phyloP scores from a whole-genome alignment of 2,888 invertebrate species.

The Notodonta dromedarius region DNA sequence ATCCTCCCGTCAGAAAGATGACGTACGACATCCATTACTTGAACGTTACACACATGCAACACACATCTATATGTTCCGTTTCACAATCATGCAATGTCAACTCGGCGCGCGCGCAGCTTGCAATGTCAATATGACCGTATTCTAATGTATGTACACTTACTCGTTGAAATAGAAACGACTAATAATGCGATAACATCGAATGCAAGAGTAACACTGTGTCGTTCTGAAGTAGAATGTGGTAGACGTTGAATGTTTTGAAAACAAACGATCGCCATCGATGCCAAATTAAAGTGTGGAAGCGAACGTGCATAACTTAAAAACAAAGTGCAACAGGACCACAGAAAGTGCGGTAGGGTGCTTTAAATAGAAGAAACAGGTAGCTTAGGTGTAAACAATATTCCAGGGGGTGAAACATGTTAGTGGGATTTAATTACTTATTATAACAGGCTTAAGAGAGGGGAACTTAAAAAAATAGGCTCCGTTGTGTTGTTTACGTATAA shows the following conservation, averaged over 20 bases:
- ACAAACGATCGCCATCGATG: slow-evolving; percentile 53
- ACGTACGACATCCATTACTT: slow-evolving; percentile 77
- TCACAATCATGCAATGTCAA: slow-evolving; percentile 79
- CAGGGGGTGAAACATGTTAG: slow-evolving; percentile 38
- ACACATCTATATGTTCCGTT: slow-evolving; percentile 77
- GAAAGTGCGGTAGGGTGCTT: slow-evolving; percentile 63
- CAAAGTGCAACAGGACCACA: slow-evolving; percentile 72
- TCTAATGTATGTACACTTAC: slow-evolving; percentile 67
- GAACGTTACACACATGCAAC: slow-evolving; percentile 81
- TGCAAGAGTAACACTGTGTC: slow-evolving; percentile 69
- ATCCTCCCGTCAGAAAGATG: slow-evolving; percentile 77
- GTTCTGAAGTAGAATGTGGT: slow-evolving; percentile 66
- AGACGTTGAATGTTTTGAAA: slow-evolving; percentile 59
- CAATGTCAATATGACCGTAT: slow-evolving; percentile 51
- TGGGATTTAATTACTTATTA: slow-evolving; percentile 48
- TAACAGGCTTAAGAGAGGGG: slow-evolving; percentile 61
- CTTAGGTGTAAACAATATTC: slow-evolving; percentile 44
- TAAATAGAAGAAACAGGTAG: slow-evolving; percentile 34
- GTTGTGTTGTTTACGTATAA: slow-evolving; percentile 70
- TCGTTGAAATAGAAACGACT: slow-evolving; percentile 57
- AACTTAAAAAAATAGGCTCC: slow-evolving; percentile 74
- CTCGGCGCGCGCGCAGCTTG: slow-evolving; percentile 54
- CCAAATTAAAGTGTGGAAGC: slow-evolving; percentile 66
- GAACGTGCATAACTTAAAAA: slow-evolving; percentile 66
- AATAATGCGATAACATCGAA: slow-evolving; percentile 71